Base-by-base conservation (phyloP, 1,140 invertebrate genomes). In the Philaenus spumarius region DNA sequence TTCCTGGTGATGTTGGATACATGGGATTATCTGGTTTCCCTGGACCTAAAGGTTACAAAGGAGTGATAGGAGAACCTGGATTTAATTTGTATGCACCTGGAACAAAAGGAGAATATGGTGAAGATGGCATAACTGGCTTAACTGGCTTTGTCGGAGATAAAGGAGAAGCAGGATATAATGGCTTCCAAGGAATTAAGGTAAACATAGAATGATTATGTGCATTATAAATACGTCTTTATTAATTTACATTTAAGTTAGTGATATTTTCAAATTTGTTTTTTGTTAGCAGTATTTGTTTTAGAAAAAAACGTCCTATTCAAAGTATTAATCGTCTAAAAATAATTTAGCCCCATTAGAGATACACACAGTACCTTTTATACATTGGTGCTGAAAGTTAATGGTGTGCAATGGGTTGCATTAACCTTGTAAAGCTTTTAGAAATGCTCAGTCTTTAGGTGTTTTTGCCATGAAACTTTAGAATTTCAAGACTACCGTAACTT, bases 81-180 rank as follows among this genome's bases (percentile, higher is more conserved):
- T 17, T 26, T 12, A 19, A 47, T 9, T 11, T 39, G 9, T 60
- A 39, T 11, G 11, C 45, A 37, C 37, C 14, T 17, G 23, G 42
- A 59, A 71, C 24, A 80, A 82, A 78, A 63, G 87, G 88, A 9
- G 86, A 89, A 15, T 2, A 34, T 26, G 65, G 65, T 30, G 61
- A 62, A n/a, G 64, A 68, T 24, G 83, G 84, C 14, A 48, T 72
- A 37, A 69, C 74, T 12, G 81, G 82, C 37, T 60, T 72, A 0
- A 82, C 81, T 72, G 82, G 82, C 9, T 60, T 34, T 2, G 19
- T 20, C n/a, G 65, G 65, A 24, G 6, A 6, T n/a, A n/a, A 2
- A 43, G 65, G 65, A 43, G n/a, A 37, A 22, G 24, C 34, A 2
- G 65, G 65, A 23, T 12, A 53, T 17, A 24, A 14, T 20, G 65